Base-by-base conservation (phyloP, 1,140 invertebrate genomes). In the Eriocheir sinensis region DNA sequence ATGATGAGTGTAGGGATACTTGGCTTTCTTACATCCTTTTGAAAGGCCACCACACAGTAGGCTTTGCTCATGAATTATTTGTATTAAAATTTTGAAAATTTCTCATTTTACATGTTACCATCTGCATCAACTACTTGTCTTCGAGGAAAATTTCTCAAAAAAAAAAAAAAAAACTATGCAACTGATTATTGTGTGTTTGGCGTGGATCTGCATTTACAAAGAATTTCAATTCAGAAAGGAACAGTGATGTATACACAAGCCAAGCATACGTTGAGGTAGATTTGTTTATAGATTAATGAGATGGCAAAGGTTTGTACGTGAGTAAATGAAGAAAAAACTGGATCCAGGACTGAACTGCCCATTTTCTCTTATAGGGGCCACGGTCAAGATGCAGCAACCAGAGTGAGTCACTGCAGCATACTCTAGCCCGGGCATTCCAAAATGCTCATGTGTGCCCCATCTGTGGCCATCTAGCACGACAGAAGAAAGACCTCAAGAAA, bases 401-500 rank as follows among this genome's bases (percentile, higher is more conserved):
- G 93, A 91, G 93, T 91, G 93, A 94, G 93, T 91, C 80, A 81
- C 93, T 94, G 93, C 80, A 89, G 53, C 93, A 94, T 72, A 91
- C 93, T 85, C 60, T 94, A 38, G 89, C 93, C 89, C 93, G 89
- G 80, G 88, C 89, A 32, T 53, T 94, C 30, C 93, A 94, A 91
- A 94, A 80, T 85, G 93, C 93, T 53, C 93, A 94, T 44, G 93
- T 94, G 80, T 94, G 93, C 88, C 93, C 93, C 89, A 91, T 94
- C 89, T 94, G 93, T 89, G 93, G 93, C 89, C 93, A 94, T 89
- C 89, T 94, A 38, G 93, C 93, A 53, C 93, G 93, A 9, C 93
- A 94, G 93, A 94, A 85, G 93, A 94, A 99, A 99, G 96, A 94
- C 80, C 97, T 99, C 21, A 99, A 99, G 97, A 99, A 99, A 3